A percentile compares a stretch with the other conserved stretches of the same genome.
Conservation (phyloP, 2,888 invertebrate species). For the Rhagophthalmus giganteus region DNA sequence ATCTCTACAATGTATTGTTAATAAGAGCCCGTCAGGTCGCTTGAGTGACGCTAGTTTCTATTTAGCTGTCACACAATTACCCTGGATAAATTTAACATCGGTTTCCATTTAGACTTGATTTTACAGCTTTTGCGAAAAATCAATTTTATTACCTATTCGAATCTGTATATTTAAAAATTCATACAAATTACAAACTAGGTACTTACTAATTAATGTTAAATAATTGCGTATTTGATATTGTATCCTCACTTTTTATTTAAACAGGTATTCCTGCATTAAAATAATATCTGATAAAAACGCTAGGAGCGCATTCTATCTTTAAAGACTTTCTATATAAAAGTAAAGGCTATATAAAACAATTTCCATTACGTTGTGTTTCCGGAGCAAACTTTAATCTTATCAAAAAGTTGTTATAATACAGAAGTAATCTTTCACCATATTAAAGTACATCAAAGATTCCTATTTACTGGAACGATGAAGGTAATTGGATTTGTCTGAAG, state of each 20-base stretch:
- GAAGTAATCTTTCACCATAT: slow-evolving; percentile 53
- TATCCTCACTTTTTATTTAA: no score
- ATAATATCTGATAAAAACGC: no score
- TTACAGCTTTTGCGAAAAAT: slow-evolving; percentile 4
- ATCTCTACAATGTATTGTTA: slow-evolving; percentile 33
- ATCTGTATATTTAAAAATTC: no score
- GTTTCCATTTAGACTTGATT: slow-evolving; percentile 23
- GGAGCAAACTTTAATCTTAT: slow-evolving; percentile 48
- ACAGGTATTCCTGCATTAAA: no score
- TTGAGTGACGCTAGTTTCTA: slow-evolving; percentile 36
- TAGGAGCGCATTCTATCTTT: neutral
- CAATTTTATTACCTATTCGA: no score
- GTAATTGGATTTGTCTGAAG: slow-evolving; percentile 50
- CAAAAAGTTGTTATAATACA: slow-evolving; percentile 56
- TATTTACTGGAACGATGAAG: slow-evolving; percentile 46
- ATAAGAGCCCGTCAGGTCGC: slow-evolving; percentile 33
- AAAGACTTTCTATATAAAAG: neutral
- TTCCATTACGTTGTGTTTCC: slow-evolving; percentile 23
- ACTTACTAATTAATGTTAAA: no score
- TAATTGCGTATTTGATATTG: no score
- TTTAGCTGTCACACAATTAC: slow-evolving; percentile 34
- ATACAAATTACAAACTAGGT: no score
- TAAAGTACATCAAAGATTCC: slow-evolving; percentile 52
- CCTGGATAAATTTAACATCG: slow-evolving; percentile 28
- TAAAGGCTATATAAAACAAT: no score